phyloP scores from a whole-genome alignment of 2,888 invertebrate genomes.

The Leptarthrus brevirostris region DNA sequence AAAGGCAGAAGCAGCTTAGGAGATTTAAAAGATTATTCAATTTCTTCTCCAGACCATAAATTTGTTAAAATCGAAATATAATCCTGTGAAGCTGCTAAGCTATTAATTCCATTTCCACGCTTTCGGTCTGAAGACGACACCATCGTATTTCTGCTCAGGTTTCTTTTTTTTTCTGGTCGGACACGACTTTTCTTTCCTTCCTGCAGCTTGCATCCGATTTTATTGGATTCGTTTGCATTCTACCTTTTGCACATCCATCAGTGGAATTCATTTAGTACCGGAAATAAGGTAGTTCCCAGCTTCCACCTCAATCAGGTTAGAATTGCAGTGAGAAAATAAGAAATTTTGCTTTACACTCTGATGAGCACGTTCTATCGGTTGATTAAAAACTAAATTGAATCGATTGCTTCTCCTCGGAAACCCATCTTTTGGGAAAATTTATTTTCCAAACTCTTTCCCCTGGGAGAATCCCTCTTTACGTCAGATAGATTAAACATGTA shows the following conservation, averaged over 20 bases:
- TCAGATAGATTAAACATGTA: too few species aligned
- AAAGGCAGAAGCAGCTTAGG: too few species aligned
- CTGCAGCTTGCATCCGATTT: not conserved
- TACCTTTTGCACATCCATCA: not conserved
- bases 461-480: not conserved
- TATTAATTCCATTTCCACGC: too few species aligned
- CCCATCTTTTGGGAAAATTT: not conserved
- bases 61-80: too few species aligned
- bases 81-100: too few species aligned
- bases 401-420: not conserved
- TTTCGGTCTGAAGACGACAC: too few species aligned
- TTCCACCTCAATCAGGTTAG: not conserved
- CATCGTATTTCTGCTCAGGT: too few species aligned
- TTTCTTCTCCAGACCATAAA: too few species aligned
- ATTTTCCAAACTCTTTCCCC: not conserved
- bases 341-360: not conserved
- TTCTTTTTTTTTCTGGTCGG: not conserved
- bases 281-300: not conserved
- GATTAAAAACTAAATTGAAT: constrained; percentile 4
- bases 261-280: not conserved
- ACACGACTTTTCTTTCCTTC: not conserved
- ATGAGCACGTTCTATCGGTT: not conserved
- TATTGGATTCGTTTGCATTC: constrained; percentile 13
- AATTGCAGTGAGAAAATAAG: not conserved
- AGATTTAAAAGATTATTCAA: too few species aligned